phyloP scores from a whole-genome alignment of 2,888 invertebrate species.

The Acrobeloides nanus region DNA sequence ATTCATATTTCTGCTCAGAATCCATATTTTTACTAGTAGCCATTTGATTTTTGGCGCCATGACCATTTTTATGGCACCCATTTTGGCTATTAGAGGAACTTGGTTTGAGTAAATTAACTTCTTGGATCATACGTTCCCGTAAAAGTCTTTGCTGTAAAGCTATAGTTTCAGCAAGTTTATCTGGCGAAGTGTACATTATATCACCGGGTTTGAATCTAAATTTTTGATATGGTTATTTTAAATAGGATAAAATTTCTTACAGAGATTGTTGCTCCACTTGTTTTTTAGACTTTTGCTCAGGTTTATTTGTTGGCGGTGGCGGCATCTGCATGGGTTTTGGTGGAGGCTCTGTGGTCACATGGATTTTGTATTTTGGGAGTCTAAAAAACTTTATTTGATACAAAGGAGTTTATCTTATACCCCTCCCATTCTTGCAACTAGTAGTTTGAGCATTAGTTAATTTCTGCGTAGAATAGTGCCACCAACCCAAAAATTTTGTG shows the following conservation, averaged over 20 bases:
- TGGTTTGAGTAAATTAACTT: conserved; percentile 17
- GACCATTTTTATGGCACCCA: conserved; percentile 6
- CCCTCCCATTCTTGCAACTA: too few relatives aligned
- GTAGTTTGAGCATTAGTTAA: too few relatives aligned
- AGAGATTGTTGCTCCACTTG: too few relatives aligned
- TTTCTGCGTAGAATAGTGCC: too few relatives aligned
- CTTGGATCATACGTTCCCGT: conserved; percentile 39
- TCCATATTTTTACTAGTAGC: conserved; percentile 1
- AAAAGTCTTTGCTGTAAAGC: conserved; percentile 65
- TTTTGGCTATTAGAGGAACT: conserved; percentile 10
- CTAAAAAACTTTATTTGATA: too few relatives aligned
- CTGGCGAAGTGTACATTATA: conserved; percentile 68
- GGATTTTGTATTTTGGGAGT: too few relatives aligned
- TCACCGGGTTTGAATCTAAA: conserved; percentile 56
- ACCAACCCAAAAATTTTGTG: too few relatives aligned
- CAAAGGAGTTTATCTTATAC: too few relatives aligned
- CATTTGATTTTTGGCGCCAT: background rate
- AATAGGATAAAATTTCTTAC: background rate
- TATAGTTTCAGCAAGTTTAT: conserved; percentile 67
- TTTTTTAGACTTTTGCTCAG: too few relatives aligned
- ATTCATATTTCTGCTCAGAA: conserved; percentile 55
- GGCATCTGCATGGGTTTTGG: background rate
- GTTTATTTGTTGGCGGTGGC: too few relatives aligned
- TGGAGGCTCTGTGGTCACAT: too few relatives aligned
- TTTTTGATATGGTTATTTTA: background rate